These are phyloP conservation scores for Phyllostomus discolor DNA, from an alignment of 2,113 vertebrate species.

Conservation along the genomic window DNA sequence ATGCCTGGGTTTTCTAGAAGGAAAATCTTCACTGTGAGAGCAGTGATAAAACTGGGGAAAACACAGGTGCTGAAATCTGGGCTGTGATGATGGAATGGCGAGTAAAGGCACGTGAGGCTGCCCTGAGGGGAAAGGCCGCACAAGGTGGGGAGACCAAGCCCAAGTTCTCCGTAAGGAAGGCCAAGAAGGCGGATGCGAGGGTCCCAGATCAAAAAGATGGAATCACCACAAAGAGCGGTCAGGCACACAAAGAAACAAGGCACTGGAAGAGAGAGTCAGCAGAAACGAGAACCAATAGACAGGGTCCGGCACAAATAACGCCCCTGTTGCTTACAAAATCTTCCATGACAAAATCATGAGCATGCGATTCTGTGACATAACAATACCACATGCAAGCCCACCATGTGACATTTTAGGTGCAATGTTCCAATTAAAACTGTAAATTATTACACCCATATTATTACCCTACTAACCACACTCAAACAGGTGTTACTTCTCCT, in stretches of 20 bases:
- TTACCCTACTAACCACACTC: no score
- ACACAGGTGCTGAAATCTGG: neutral
- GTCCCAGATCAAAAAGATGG: neutral
- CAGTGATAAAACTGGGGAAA: neutral
- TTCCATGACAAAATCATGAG: no score
- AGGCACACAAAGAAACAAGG: neutral
- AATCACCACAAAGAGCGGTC: neutral
- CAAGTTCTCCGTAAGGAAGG: neutral
- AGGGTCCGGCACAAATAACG: no score
- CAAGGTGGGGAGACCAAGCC: neutral
- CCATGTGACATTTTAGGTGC: no score
- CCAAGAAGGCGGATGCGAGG: neutral
- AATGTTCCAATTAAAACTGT: no score
- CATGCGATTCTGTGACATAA: no score
- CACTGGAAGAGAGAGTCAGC: neutral
- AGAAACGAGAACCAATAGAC: neutral
- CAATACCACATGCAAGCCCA: no score
- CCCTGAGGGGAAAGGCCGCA: neutral
- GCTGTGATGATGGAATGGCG: neutral
- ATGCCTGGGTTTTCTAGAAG: neutral
- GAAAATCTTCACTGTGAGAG: neutral
- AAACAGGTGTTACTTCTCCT: no score
- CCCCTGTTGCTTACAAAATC: no score
- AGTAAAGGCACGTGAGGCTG: neutral
- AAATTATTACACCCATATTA: no score